Percentiles rank a stretch among this genome's conserved stretches.
phyloP scores from a whole-genome alignment of 2,888 invertebrate genomes.

The Proisotoma minuta region DNA sequence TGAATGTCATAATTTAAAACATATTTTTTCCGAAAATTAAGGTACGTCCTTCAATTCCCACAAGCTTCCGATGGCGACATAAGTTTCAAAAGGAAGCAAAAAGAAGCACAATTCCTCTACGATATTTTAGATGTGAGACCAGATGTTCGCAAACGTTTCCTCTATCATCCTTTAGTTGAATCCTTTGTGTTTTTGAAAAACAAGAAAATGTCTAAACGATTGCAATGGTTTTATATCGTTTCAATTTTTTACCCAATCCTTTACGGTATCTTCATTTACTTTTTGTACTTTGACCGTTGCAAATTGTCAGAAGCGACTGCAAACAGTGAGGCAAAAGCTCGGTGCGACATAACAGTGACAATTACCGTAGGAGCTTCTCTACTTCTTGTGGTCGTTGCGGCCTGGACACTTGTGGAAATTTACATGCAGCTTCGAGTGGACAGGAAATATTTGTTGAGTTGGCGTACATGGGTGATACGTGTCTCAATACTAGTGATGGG shows the following conservation, averaged over 20 bases:
- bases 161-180: slow-evolving; percentile 29
- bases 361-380: slow-evolving; percentile 15
- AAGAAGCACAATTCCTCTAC: slow-evolving; percentile 31
- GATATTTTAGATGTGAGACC: slow-evolving; percentile 22
- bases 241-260: slow-evolving; percentile 21
- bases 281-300: slow-evolving; percentile 29
- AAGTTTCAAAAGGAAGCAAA: slow-evolving; percentile 16
- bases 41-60: slow-evolving; percentile 1
- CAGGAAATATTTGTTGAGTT: slow-evolving; percentile 15
- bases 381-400: slow-evolving; percentile 7
- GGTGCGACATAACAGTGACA: slow-evolving; percentile 17
- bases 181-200: slow-evolving; percentile 25
- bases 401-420: slow-evolving; percentile 19
- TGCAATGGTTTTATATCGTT: slow-evolving; percentile 12
- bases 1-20: background rate
- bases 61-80: background rate
- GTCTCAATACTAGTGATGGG: slow-evolving; percentile 24
- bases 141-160: background rate
- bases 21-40: background rate
- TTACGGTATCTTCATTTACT: slow-evolving; percentile 33
- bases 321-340: background rate
- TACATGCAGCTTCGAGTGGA: slow-evolving; percentile 24
- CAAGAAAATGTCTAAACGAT: slow-evolving; percentile 5
- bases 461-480: slow-evolving; percentile 32
- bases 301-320: slow-evolving; percentile 10